These are phyloP conservation scores for Leptobrachium ailaonicum DNA, from an alignment of 2,113 vertebrate species.

Conservation along the genomic window DNA sequence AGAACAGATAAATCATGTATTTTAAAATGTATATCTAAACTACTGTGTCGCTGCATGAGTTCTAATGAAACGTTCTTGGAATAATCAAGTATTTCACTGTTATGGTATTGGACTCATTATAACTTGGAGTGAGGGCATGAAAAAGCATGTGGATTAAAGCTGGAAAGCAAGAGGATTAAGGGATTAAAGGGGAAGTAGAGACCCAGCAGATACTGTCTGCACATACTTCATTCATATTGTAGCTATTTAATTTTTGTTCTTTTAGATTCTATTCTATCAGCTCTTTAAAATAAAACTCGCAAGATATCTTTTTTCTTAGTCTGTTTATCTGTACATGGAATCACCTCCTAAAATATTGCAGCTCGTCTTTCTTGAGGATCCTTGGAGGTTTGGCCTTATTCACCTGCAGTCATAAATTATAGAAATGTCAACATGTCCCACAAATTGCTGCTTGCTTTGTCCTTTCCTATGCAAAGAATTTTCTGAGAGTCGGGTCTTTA, in stretches of 20 bases:
- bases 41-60: neutral
- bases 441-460: conserved; percentile 7
- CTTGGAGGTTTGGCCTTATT: conserved; percentile 27
- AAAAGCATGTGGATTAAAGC: conserved; percentile 52
- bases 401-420: conserved; percentile 52
- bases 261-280: conserved; percentile 46
- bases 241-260: conserved; percentile 7
- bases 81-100: conserved; percentile 12
- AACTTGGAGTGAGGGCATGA: conserved; percentile 20
- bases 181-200: conserved; percentile 51
- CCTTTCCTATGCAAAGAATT: conserved; percentile 6
- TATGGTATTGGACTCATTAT: conserved; percentile 22
- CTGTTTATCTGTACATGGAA: conserved; percentile 56
- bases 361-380: conserved; percentile 26
- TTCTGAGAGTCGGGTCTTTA: neutral
- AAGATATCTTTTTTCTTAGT: conserved; percentile 52
- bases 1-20: conserved; percentile 30
- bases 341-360: conserved; percentile 52
- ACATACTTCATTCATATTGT: conserved; percentile 21
- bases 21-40: conserved; percentile 15
- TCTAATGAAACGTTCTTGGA: neutral
- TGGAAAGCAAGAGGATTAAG: conserved; percentile 64
- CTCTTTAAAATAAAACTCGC: conserved; percentile 59
- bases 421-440: neutral
- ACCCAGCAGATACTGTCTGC: conserved; percentile 52